A percentile compares a stretch with the other conserved stretches of the same genome.
Conservation (phyloP, 2,797 vertebrate species). For the Margarornis squamiger region DNA sequence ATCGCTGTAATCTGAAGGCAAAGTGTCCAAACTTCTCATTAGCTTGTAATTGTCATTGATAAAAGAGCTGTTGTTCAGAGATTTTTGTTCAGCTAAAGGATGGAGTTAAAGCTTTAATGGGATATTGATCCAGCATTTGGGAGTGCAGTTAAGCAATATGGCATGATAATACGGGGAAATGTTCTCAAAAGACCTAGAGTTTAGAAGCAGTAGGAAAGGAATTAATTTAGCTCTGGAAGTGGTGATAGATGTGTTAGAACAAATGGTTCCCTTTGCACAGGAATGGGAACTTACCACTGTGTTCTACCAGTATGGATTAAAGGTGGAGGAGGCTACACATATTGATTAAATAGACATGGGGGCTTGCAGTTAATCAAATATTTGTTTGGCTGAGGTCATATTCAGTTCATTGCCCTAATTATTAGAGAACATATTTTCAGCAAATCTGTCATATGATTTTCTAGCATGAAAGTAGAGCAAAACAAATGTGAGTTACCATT, state of each 20-base stretch:
- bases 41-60: background rate
- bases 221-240: background rate
- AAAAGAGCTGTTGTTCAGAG: background rate
- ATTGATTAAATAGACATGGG: background rate
- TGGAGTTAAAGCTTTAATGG: background rate
- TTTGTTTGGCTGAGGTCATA: background rate
- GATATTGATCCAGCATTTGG: background rate
- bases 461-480: background rate
- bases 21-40: background rate
- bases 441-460: background rate
- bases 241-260: background rate
- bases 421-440: constrained; percentile 35
- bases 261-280: background rate
- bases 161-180: background rate
- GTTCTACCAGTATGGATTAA: background rate
- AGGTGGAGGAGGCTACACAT: background rate
- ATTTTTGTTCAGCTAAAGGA: background rate
- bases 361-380: background rate
- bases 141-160: background rate
- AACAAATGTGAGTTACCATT: constrained; percentile 1
- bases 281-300: background rate
- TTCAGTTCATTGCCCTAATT: constrained; percentile 29
- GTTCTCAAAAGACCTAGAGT: background rate
- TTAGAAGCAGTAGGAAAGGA: background rate
- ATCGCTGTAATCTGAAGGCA: background rate